Evolutionary conservation across 1,140 invertebrate genomes (phyloP).

Genomic region (Aphelinus atriplicis): DNA sequence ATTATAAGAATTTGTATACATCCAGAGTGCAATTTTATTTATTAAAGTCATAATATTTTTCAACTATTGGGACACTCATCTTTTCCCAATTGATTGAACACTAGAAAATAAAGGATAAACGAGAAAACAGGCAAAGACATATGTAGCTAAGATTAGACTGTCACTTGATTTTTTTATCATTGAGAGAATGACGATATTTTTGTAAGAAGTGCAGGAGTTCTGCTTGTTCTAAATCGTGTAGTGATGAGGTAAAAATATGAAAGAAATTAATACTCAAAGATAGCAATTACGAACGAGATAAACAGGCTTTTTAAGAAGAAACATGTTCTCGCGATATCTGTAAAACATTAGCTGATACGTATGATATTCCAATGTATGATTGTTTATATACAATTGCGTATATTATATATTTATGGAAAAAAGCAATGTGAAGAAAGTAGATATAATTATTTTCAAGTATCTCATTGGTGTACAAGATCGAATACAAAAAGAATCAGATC

Average conservation of each 20-base stretch:
- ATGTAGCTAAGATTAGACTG: constrained; percentile 33
- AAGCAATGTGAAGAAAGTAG: constrained; percentile 14
- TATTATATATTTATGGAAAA: constrained; percentile 11
- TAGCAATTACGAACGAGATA: constrained; percentile 9
- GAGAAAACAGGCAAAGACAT: constrained; percentile 11
- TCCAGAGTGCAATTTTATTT: too few species aligned
- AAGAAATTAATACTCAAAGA: constrained; percentile 30
- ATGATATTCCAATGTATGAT: constrained; percentile 16
- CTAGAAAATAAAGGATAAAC: too few species aligned
- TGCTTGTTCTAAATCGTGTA: constrained; percentile 12
- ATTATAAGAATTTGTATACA: too few species aligned
- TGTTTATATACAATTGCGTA: neutral
- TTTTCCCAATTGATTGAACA: neutral
- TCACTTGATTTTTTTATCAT: constrained; percentile 28
- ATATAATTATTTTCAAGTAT: constrained; percentile 18
- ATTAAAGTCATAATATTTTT: neutral
- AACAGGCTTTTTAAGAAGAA: constrained; percentile 10
- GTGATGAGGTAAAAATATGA: neutral
- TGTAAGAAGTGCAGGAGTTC: constrained; percentile 27
- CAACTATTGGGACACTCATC: constrained; percentile 11
- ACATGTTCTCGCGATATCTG: constrained; percentile 8
- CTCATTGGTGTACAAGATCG: neutral
- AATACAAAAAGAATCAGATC: constrained; percentile 13
- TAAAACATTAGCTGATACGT: neutral
- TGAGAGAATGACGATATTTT: constrained; percentile 30